These are phyloP conservation scores for Apeltes quadracus DNA, from an alignment of 2,113 vertebrate genomes.

Conservation along the genomic window DNA sequence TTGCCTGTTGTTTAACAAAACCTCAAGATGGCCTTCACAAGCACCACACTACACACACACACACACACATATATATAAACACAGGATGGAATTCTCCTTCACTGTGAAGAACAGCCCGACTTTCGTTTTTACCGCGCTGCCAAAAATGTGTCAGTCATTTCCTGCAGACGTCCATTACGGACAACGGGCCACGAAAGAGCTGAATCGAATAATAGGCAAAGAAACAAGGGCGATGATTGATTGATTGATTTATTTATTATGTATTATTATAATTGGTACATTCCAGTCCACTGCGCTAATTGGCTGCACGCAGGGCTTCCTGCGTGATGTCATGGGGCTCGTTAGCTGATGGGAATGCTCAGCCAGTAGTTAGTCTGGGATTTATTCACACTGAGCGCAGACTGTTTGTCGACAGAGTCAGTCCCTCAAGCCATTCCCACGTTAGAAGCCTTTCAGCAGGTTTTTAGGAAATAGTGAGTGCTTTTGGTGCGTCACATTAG, in stretches of 20 bases:
- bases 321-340: constrained; percentile 4
- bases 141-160: constrained; percentile 60
- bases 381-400: constrained; percentile 8
- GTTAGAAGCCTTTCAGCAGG: constrained; percentile 4
- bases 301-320: not conserved
- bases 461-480: not conserved
- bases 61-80: constrained; percentile 4
- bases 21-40: constrained; percentile 17
- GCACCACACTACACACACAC: not conserved
- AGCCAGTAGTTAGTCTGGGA: not conserved
- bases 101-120: constrained; percentile 53
- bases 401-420: constrained; percentile 10
- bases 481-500: not conserved
- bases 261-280: constrained; percentile 31
- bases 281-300: constrained; percentile 5
- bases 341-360: constrained; percentile 23
- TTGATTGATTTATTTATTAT: constrained; percentile 43
- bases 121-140: constrained; percentile 48
- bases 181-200: constrained; percentile 32
- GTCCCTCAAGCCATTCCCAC: constrained; percentile 1
- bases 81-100: constrained; percentile 54
- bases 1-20: constrained; percentile 3
- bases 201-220: constrained; percentile 42
- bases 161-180: constrained; percentile 52
- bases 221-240: not conserved